Base-by-base conservation (phyloP, 2,113 vertebrate species). In the Aegotheles bennettii region DNA sequence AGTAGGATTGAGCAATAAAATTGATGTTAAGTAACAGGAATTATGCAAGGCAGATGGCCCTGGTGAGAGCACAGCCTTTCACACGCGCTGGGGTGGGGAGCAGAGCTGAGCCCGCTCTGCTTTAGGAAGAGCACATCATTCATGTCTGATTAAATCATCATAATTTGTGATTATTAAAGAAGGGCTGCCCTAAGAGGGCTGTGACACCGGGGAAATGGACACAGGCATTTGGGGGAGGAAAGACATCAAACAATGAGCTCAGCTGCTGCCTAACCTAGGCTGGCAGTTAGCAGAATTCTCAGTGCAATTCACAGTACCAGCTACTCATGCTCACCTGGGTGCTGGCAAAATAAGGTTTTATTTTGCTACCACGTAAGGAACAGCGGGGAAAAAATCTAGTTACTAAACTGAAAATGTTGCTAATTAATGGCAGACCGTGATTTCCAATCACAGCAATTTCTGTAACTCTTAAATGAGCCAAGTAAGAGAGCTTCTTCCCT, bases 41-140 rank as follows among this genome's bases (percentile, higher is more conserved):
- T 95, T 95, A 53, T 63, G 83, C 84, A 89, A 87, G 84, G 86
- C 91, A 75, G 83, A 83, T 38, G 79, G 83, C 36, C 61, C 81
- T 45, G 2, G 14, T 51, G 67, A 29, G 68, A 53, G 74, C n/a
- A 1, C 16, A 9, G 70, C 6, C 1, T 29, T 71, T 47, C 21
- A 25, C 59, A 73, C 26, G 23, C 4, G 13, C 67, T 3, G 10
- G 43, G 59, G 54, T 1, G n/a, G 47, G 38, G 19, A 43, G 35
- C 8, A 47, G 68, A 38, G 31, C 59, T 0, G 29, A 61, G 82
- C 54, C 11, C 2, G 2, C 78, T 54, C 35, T 8, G 56, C 74
- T 16, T n/a, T 5, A 28, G 4, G 6, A 63, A 10, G 7, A 75
- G 19, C 70, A 21, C 35, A 11, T 5, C 2, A 4, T 14, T 28